Percentiles rank a stretch among this genome's conserved stretches.
These are phyloP conservation scores for Epinephelus lanceolatus DNA, from an alignment of 2,113 vertebrate genomes.

Conservation along the genomic window DNA sequence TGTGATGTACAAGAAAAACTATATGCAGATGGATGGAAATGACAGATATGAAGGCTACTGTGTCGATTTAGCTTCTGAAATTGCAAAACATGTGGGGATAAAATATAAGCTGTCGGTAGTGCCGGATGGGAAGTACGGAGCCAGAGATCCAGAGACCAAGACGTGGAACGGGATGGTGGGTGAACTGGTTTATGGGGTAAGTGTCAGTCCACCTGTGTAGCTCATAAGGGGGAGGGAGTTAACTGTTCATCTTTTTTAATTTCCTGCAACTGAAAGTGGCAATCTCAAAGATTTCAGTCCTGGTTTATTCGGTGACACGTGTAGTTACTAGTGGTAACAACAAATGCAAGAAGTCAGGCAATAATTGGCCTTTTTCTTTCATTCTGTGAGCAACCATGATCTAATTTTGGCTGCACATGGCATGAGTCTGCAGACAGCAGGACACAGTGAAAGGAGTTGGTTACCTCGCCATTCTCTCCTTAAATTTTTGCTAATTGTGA, in stretches of 20 bases:
- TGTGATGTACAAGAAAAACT: conserved; percentile 99
- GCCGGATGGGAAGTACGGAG: conserved; percentile 96
- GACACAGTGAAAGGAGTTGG: too few relatives aligned
- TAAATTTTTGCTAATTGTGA: too few relatives aligned
- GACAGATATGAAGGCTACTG: conserved; percentile 99
- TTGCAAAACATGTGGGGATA: conserved; percentile 98
- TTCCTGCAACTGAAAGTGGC: not conserved
- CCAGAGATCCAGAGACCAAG: conserved; percentile 96
- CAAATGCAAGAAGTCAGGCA: too few relatives aligned
- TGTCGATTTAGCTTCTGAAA: conserved; percentile 99
- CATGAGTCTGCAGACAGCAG: too few relatives aligned
- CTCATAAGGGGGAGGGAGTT: not conserved
- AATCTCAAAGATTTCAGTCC: too few relatives aligned
- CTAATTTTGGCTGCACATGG: too few relatives aligned
- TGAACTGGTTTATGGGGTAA: conserved; percentile 99
- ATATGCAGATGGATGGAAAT: conserved; percentile 96
- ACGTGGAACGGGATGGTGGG: conserved; percentile 99
- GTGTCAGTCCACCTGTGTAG: conserved; percentile 72
- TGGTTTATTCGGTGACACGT: too few relatives aligned
- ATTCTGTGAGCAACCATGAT: too few relatives aligned
- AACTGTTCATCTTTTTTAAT: not conserved
- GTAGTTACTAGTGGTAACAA: too few relatives aligned
- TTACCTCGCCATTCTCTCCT: too few relatives aligned
- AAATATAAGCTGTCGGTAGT: conserved; percentile 97
- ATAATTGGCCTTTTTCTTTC: too few relatives aligned